These are phyloP conservation scores for Malachius bipustulatus DNA, from an alignment of 2,888 invertebrate genomes.

Conservation along the genomic window DNA sequence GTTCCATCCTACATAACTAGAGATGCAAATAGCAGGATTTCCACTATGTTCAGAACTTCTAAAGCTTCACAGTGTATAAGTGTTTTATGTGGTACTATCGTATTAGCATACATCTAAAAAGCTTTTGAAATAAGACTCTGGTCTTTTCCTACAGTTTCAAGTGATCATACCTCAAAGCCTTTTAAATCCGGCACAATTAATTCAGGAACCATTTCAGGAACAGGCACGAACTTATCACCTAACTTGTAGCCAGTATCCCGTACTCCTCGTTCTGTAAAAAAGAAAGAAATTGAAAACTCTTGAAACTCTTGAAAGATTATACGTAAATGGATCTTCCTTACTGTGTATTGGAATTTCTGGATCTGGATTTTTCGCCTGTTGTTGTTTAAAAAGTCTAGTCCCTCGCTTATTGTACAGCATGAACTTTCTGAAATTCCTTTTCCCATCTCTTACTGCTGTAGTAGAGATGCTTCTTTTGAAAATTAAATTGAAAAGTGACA, in stretches of 20 bases:
- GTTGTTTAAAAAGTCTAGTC: conserved; percentile 49
- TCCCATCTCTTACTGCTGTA: conserved; percentile 44
- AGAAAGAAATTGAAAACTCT: conserved; percentile 12
- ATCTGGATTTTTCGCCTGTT: conserved; percentile 43
- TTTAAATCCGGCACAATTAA: conserved; percentile 83
- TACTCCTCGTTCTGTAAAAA: conserved; percentile 51
- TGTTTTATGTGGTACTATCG: no score
- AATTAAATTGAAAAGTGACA: no score
- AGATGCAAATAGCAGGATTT: no score
- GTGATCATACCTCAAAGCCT: conserved; percentile 50
- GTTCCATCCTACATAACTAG: no score
- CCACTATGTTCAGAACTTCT: no score
- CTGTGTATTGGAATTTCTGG: conserved; percentile 56
- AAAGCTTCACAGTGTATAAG: no score
- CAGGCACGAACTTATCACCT: conserved; percentile 43
- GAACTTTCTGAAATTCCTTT: conserved; percentile 76
- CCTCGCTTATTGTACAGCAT: conserved; percentile 65
- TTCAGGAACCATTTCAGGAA: conserved; percentile 87
- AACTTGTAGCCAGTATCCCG: conserved; percentile 48
- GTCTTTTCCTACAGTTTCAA: neutral
- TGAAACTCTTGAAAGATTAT: conserved; percentile 6
- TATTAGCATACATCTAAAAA: conserved; percentile 5
- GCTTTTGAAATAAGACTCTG: neutral
- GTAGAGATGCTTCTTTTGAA: conserved; percentile 42
- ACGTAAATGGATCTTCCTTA: conserved; percentile 29